Evolutionary conservation across 2,113 vertebrate genomes (phyloP), one percentile per base, ranked within the genome.

Genomic region (Eolophus roseicapilla): DNA sequence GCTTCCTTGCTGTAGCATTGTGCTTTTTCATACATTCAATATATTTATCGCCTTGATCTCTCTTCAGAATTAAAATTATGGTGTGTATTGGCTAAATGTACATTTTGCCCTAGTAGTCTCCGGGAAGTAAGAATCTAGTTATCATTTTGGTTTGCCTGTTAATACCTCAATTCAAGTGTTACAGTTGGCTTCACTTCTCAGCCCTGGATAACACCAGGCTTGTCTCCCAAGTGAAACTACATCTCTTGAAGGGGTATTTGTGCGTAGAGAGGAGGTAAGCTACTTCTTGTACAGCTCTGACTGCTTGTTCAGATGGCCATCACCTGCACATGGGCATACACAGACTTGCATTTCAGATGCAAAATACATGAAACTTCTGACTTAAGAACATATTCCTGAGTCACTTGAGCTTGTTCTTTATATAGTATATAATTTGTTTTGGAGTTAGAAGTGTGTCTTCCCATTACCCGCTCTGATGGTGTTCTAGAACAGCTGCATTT

Each of bases 401-500:
- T 91, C 92, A 85, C 88, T 97, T 96, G 86, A 95, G 93, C 96
- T 98, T 98, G 98, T 98, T 98, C 92, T 98, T 98, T 97, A 95
- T 98, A 98, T 98, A 97, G 98, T 94, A 98, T 98, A 96, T 98
- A 96, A 98, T 99, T 99, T 98, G 94, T 97, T 96, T 96, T 95
- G 96, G 95, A 97, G 89, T 74, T 87, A 98, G 76, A 97, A 97
- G 95, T 98, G 97, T 97, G 93, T 98, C 41, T 94, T 96, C 67
- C 53, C 43, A 2, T 79, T 95, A 86, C 74, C 59, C 78, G 4
- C 52, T 73, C 55, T 82, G 60, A 27, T 78, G 29, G 15, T 91
- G 47, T 95, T 95, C 73, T 95, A 82, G 69, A 95, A 98, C 98
- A 97, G 73, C 98, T 98, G 98, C 98, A 96, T 98, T 98, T 98